phyloP scores from a whole-genome alignment of 92 coral and sea anemone genomes.

The Paragorgia papillata region DNA sequence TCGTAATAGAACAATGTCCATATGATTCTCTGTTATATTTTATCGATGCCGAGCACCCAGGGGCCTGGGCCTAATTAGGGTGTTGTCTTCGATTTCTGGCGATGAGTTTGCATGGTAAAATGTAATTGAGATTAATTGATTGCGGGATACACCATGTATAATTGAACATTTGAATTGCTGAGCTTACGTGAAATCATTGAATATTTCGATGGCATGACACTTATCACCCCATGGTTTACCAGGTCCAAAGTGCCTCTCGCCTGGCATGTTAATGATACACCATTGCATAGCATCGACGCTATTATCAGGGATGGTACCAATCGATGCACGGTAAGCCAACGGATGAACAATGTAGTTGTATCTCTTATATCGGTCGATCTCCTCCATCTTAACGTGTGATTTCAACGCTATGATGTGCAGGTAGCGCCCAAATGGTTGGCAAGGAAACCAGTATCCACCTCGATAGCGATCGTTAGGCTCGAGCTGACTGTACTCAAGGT shows the following conservation, averaged over 20 bases:
- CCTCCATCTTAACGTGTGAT: not conserved
- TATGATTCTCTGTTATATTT: too few species aligned
- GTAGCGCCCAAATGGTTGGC: not conserved
- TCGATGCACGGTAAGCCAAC: not conserved
- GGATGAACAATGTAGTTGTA: slow-evolving; percentile 12
- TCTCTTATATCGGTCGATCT: too few species aligned
- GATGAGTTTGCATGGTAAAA: too few species aligned
- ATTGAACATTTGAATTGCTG: too few species aligned
- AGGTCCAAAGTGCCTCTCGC: slow-evolving; percentile 7
- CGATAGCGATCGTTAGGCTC: not conserved
- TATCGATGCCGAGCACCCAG: too few species aligned
- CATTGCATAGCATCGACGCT: slow-evolving; percentile 39
- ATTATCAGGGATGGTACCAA: slow-evolving; percentile 23
- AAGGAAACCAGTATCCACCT: too few species aligned
- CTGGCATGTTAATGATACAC: slow-evolving; percentile 14
- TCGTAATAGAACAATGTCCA: too few species aligned
- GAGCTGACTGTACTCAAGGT: not conserved
- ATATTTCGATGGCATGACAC: slow-evolving; percentile 15
- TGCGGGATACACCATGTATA: too few species aligned
- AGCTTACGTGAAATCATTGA: too few species aligned
- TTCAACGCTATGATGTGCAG: not conserved
- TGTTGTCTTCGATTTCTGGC: too few species aligned
- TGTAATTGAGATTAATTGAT: too few species aligned
- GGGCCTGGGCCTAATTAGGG: too few species aligned
- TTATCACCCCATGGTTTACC: slow-evolving; percentile 18